These are phyloP conservation scores for Phthorimaea operculella DNA, from an alignment of 1,140 invertebrate species.

Conservation along the genomic window DNA sequence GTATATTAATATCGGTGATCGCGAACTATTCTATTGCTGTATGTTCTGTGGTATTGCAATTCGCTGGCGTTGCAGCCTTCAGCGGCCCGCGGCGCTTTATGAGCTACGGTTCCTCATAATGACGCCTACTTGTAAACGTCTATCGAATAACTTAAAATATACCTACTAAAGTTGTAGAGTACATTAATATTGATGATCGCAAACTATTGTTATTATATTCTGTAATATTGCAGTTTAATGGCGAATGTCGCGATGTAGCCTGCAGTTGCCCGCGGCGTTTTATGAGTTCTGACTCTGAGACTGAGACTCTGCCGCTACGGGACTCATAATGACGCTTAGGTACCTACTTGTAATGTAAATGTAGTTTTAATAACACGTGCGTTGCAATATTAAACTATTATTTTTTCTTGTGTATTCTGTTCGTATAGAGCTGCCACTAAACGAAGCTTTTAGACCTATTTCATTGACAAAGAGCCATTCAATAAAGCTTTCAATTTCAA, in stretches of 20 bases:
- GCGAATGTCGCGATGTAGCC: conserved; percentile 4
- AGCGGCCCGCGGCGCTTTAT: conserved; percentile 20
- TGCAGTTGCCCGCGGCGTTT: conserved; percentile 17
- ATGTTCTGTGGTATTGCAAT: conserved; percentile 18
- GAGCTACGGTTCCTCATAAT: conserved; percentile 8
- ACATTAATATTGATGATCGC: conserved; percentile 36
- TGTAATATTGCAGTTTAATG: conserved; percentile 12
- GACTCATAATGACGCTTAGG: conserved; percentile 2
- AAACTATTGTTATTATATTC: background rate
- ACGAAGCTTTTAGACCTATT: too few species aligned
- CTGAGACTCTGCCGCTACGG: background rate
- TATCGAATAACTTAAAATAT: conserved; percentile 3
- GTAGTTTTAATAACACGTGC: too few species aligned
- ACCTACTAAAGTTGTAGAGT: conserved; percentile 1
- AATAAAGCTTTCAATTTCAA: too few species aligned
- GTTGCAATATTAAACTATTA: too few species aligned
- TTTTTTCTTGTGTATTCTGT: too few species aligned
- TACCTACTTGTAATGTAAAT: background rate
- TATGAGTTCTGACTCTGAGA: conserved; percentile 16
- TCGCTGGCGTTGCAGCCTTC: conserved; percentile 10
- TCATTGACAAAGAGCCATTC: too few species aligned
- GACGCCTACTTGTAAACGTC: conserved; percentile 3
- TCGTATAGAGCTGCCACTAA: too few species aligned
- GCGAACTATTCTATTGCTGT: background rate
- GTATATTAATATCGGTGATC: conserved; percentile 38